These are phyloP conservation scores for Ecdyonurus torrentis DNA, from an alignment of 2,888 invertebrate genomes.

Conservation along the genomic window DNA sequence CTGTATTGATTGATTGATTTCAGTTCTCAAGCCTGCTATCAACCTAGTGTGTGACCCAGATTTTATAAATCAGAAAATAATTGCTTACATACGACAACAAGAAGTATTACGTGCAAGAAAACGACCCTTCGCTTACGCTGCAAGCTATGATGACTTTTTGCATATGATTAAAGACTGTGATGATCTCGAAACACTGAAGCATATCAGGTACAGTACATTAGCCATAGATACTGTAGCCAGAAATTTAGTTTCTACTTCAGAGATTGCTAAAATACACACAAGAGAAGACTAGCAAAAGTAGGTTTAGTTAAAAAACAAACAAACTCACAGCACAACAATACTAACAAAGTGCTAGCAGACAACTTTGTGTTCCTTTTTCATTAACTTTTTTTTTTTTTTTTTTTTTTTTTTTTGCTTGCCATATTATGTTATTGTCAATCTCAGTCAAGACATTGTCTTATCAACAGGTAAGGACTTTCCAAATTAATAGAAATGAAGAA, in stretches of 20 bases:
- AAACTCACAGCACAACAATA: too few relatives aligned
- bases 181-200: constrained; percentile 66
- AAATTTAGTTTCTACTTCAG: too few relatives aligned
- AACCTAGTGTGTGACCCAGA: constrained; percentile 77
- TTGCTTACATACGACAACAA: constrained; percentile 66
- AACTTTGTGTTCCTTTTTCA: neutral
- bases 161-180: constrained; percentile 64
- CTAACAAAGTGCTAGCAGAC: too few relatives aligned
- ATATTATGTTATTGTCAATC: constrained; percentile 9
- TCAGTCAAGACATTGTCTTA: too few relatives aligned
- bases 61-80: constrained; percentile 75
- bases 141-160: constrained; percentile 78
- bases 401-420: constrained; percentile 11
- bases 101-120: constrained; percentile 35
- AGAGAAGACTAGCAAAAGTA: too few relatives aligned
- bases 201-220: constrained; percentile 61
- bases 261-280: too few relatives aligned
- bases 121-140: constrained; percentile 71
- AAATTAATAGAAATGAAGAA: too few relatives aligned
- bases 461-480: too few relatives aligned
- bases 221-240: too few relatives aligned
- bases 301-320: too few relatives aligned
- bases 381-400: neutral
- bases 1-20: too few relatives aligned
- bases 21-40: constrained; percentile 67